Conservation (phyloP, 2,113 vertebrate genomes). For the Crotalus horridus region DNA sequence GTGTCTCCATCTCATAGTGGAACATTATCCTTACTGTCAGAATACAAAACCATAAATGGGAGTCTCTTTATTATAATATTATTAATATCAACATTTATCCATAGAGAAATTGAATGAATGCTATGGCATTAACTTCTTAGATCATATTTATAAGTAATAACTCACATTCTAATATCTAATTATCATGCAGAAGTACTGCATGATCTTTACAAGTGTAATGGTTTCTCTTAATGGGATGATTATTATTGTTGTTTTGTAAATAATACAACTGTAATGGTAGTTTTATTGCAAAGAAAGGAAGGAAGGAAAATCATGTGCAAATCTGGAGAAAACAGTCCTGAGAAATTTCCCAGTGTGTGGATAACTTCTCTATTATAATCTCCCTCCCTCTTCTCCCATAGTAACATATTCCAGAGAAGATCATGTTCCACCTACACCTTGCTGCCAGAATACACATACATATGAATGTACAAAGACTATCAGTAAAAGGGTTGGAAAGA, state of each 20-base stretch:
- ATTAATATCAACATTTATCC: background rate
- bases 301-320: background rate
- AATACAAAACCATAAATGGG: background rate
- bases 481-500: background rate
- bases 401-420: background rate
- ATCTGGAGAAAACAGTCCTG: background rate
- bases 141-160: background rate
- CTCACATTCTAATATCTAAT: background rate
- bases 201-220: background rate
- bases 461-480: background rate
- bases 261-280: background rate
- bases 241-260: background rate
- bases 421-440: background rate
- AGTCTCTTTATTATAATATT: background rate
- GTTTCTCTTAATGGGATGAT: background rate
- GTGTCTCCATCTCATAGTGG: background rate
- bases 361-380: background rate
- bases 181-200: background rate
- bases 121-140: background rate
- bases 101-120: background rate
- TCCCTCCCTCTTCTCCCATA: background rate
- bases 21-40: background rate
- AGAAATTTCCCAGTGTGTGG: background rate
- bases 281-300: background rate
- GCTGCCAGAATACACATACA: background rate